Base-by-base conservation (phyloP, 2,113 vertebrate genomes). In the Phyllostomus hastatus region DNA sequence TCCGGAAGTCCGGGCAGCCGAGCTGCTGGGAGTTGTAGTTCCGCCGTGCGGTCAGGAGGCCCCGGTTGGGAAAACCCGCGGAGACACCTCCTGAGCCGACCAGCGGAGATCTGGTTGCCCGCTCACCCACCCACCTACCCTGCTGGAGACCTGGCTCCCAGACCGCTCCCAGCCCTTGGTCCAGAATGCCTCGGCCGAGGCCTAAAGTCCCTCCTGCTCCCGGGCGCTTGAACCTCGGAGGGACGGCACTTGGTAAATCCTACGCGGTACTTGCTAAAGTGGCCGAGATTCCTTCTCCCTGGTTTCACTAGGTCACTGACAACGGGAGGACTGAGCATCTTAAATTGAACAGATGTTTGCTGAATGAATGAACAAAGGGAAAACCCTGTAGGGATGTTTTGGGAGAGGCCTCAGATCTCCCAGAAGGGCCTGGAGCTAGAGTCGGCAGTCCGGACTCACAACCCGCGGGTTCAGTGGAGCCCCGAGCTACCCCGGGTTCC, bases 11-110 rank as follows among this genome's bases (percentile, higher is more conserved):
- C 87, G 88, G 64, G 59, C 22, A 10, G 54, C 50, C 1, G 0
- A 17, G 26, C 16, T 88, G 7, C 93, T 88, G 97, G 98, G 98
- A 98, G 20, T 90, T 96, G 97, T 97, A 97, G 98, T 97, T 94
- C 94, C 90, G 64, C 84, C 1, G n/a, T 11, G 16, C 5, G 5
- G 5, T 43, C 31, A 4, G 0, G 16, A 1, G 0, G 0, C 0
- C 4, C 1, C 15, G 0, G n/a, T 0, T 8, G 52, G 67, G 9
- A 3, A 52, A 50, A 33, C 12, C 0, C 0, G 5, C 1, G 0
- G 61, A 24, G 38, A 26, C 6, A 2, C 6, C 0, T 19, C 52
- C 17, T 1, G 38, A 4, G 67, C 38, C 0, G 38, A n/a, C 0
- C 5, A 1, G 10, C 12, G 5, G 1, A 4, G 8, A 38, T 7